Percentiles rank a stretch among this genome's conserved stretches.
phyloP scores from a whole-genome alignment of 2,797 vertebrate genomes.

The Oreonectes daqikongensis region DNA sequence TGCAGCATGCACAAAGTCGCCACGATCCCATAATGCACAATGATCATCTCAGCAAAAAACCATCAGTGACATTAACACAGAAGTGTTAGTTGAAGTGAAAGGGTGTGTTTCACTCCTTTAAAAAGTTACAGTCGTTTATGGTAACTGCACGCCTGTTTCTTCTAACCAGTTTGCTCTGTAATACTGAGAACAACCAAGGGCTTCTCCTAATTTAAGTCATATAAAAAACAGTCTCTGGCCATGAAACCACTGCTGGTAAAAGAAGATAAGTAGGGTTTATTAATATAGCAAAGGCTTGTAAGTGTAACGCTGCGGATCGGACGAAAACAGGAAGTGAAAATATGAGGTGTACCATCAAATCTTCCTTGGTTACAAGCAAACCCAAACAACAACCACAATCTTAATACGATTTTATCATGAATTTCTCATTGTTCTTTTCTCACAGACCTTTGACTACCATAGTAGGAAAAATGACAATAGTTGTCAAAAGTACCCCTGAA shows the following conservation, averaged over 20 bases:
- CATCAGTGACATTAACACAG: neutral
- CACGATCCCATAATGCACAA: too few relatives aligned
- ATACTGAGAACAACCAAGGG: neutral
- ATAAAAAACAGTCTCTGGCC: neutral
- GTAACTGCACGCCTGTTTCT: neutral
- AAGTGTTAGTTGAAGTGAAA: neutral
- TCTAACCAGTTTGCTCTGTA: too few relatives aligned
- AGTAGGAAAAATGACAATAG: too few relatives aligned
- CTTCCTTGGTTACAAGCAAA: neutral
- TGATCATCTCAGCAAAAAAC: neutral
- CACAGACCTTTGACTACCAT: too few relatives aligned
- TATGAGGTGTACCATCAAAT: conserved; percentile 3
- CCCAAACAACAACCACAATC: neutral
- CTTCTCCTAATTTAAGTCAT: neutral
- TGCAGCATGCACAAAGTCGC: too few relatives aligned
- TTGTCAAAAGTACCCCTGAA: too few relatives aligned
- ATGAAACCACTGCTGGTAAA: neutral
- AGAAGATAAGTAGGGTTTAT: neutral
- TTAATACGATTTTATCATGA: too few relatives aligned
- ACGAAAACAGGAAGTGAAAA: neutral
- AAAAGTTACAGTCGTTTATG: too few relatives aligned
- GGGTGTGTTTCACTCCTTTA: neutral
- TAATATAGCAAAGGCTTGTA: neutral
- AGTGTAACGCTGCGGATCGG: neutral
- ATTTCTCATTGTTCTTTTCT: too few relatives aligned